phyloP scores from a whole-genome alignment of 2,113 vertebrate genomes.

The Pelmatolapia mariae region DNA sequence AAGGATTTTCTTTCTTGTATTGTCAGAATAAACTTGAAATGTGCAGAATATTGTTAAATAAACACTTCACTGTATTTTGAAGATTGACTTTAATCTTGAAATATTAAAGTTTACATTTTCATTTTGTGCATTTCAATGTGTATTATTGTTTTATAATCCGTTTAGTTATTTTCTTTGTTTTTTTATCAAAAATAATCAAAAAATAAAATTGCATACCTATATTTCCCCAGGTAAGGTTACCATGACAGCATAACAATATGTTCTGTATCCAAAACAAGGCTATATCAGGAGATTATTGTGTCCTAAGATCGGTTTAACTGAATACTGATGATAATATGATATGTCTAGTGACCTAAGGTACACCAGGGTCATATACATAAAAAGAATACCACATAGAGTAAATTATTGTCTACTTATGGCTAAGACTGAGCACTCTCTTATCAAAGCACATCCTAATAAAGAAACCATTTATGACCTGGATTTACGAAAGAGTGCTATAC shows the following conservation, averaged over 20 bases:
- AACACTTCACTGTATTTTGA: background rate
- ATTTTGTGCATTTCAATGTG: background rate
- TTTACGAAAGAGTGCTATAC: background rate
- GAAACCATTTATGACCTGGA: background rate
- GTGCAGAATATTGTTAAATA: background rate
- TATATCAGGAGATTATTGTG: background rate
- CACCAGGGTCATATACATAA: background rate
- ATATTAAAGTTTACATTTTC: background rate
- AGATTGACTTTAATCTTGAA: background rate
- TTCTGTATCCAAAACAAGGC: background rate
- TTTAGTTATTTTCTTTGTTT: background rate
- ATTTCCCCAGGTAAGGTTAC: background rate
- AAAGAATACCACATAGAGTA: background rate
- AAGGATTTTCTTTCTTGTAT: background rate
- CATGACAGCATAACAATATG: background rate
- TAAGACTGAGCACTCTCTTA: background rate
- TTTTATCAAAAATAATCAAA: background rate
- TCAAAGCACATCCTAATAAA: slow-evolving; percentile 9
- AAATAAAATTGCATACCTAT: background rate
- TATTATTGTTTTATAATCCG: background rate
- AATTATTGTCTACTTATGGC: slow-evolving; percentile 6
- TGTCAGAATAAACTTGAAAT: background rate
- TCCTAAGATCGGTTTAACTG: background rate
- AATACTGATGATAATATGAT: background rate
- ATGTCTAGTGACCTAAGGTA: background rate